Conservation (phyloP, 2,113 vertebrate genomes). For the Pontoporia blainvillei region DNA sequence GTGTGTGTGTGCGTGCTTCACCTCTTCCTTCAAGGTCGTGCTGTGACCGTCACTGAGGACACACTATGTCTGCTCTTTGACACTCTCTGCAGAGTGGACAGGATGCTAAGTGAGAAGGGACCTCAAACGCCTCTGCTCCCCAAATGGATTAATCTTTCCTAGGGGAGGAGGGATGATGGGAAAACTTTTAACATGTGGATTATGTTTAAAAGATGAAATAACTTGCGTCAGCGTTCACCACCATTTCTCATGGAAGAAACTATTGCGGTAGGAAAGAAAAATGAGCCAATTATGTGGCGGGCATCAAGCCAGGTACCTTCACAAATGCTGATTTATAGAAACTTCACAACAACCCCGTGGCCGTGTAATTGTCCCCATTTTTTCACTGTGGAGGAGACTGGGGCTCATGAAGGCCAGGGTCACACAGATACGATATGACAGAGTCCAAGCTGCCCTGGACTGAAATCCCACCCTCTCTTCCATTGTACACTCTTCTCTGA, state of each 20-base stretch:
- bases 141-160: neutral
- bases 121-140: neutral
- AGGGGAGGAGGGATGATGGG: neutral
- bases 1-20: neutral
- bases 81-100: neutral
- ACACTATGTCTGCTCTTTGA: neutral
- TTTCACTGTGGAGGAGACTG: neutral
- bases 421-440: neutral
- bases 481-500: neutral
- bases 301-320: neutral
- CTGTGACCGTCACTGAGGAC: neutral
- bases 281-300: neutral
- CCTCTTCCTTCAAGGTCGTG: neutral
- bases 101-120: neutral
- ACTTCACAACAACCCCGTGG: neutral
- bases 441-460: neutral
- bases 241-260: neutral
- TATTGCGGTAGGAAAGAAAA: neutral
- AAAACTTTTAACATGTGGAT: neutral
- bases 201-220: neutral
- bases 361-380: neutral
- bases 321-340: neutral
- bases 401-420: neutral
- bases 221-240: neutral
- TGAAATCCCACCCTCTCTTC: neutral